These are phyloP conservation scores for Kuschelorhynchus macadamiae DNA, from an alignment of 2,888 invertebrate genomes.

Conservation along the genomic window DNA sequence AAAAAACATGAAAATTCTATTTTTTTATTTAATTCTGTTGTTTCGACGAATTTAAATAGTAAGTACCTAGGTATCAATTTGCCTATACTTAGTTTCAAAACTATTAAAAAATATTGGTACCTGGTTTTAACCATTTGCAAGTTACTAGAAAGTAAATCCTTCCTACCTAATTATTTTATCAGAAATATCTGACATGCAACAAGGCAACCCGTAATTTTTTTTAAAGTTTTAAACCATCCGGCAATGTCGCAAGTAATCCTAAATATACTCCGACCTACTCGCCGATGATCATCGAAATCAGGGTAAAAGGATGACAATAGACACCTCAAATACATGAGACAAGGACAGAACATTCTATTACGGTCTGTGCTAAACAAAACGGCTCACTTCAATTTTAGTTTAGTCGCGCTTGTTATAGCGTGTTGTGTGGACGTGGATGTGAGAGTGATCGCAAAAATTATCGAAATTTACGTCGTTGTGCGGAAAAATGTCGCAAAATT, in stretches of 20 bases:
- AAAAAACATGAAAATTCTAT: too few species aligned
- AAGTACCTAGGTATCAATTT: too few species aligned
- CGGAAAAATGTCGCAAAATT: conserved; percentile 62
- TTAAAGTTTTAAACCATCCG: too few species aligned
- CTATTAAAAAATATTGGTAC: too few species aligned
- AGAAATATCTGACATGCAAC: too few species aligned
- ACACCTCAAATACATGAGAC: neutral
- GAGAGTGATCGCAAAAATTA: conserved; percentile 51
- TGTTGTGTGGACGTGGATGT: conserved; percentile 59
- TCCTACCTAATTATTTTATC: too few species aligned
- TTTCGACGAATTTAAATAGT: too few species aligned
- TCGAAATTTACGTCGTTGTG: conserved; percentile 60
- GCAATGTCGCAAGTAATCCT: conserved; percentile 15
- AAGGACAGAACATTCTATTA: conserved; percentile 13
- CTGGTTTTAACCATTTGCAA: too few species aligned
- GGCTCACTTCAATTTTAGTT: conserved; percentile 47
- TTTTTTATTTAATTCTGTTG: too few species aligned
- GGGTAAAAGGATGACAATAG: conserved; percentile 10
- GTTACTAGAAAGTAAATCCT: too few species aligned
- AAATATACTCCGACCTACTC: conserved; percentile 23
- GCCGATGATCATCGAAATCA: neutral
- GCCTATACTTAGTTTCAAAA: too few species aligned
- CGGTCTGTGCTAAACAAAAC: conserved; percentile 23
- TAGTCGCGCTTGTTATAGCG: conserved; percentile 66
- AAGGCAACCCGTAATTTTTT: too few species aligned